Conservation (phyloP, 1,140 invertebrate species). For the Pinna nobilis region DNA sequence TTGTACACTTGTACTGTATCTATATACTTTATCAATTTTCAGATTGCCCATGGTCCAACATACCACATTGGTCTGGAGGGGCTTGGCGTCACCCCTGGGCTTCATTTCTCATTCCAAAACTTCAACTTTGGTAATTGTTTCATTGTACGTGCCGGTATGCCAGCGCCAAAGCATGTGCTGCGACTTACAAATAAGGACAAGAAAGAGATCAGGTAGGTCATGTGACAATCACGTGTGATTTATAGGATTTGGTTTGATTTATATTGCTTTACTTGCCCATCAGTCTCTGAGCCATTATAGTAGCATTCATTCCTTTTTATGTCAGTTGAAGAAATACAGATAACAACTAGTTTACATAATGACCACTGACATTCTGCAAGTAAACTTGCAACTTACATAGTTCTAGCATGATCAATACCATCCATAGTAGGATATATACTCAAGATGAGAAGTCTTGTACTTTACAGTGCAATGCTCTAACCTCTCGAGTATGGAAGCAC, state of each 20-base stretch:
- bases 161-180: constrained; percentile 56
- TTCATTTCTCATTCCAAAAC: constrained; percentile 71
- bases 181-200: constrained; percentile 72
- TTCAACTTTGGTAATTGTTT: constrained; percentile 74
- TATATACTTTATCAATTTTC: constrained; percentile 29
- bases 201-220: constrained; percentile 69
- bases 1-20: not conserved
- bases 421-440: too few species aligned
- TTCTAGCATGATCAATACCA: too few species aligned
- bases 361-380: too few species aligned
- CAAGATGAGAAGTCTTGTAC: too few species aligned
- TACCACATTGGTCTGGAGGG: constrained; percentile 67
- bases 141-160: constrained; percentile 72
- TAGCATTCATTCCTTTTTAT: not conserved
- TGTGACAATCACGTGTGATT: not conserved
- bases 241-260: too few species aligned
- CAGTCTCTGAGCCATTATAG: too few species aligned
- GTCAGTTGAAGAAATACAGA: not conserved
- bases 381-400: too few species aligned
- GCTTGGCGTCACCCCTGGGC: constrained; percentile 66
- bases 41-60: constrained; percentile 71
- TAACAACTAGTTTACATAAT: not conserved
- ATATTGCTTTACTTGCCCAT: too few species aligned
- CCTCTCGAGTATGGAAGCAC: too few species aligned
- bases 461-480: too few species aligned